phyloP scores from a whole-genome alignment of 2,797 vertebrate species.

The Melanotaenia parkinsoni region DNA sequence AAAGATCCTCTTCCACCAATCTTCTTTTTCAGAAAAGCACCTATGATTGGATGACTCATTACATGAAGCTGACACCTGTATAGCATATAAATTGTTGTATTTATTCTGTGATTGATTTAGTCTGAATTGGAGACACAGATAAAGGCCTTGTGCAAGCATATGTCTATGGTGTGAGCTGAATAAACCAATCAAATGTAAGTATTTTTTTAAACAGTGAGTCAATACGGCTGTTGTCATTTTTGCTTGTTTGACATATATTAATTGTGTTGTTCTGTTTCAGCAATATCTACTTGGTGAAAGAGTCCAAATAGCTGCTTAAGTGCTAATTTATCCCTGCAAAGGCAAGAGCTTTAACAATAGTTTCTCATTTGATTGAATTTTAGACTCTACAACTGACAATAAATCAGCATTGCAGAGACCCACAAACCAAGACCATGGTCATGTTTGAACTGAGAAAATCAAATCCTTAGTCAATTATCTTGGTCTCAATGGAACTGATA shows the following conservation, averaged over 20 bases:
- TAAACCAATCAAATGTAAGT: not conserved
- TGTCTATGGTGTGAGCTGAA: not conserved
- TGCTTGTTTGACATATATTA: conserved; percentile 17
- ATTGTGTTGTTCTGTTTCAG: conserved; percentile 32
- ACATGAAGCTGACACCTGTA: not conserved
- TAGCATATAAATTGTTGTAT: not conserved
- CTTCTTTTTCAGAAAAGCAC: not conserved
- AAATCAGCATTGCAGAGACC: conserved; percentile 74
- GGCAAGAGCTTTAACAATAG: conserved; percentile 65
- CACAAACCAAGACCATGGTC: conserved; percentile 72
- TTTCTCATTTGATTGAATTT: conserved; percentile 68
- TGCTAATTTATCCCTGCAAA: conserved; percentile 33
- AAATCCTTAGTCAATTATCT: conserved; percentile 80
- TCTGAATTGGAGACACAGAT: not conserved
- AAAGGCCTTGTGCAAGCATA: not conserved
- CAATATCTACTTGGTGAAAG: conserved; percentile 26
- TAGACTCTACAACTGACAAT: conserved; percentile 62
- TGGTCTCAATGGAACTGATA: conserved; percentile 73
- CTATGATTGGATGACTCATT: not conserved
- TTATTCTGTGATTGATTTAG: not conserved
- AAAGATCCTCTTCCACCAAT: not conserved
- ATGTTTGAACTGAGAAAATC: conserved; percentile 80
- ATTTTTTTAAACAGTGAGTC: no score
- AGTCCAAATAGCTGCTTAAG: conserved; percentile 35
- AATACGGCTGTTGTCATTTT: no score